These are phyloP conservation scores for Eupeodes latifasciatus DNA, from an alignment of 2,888 invertebrate genomes.

Conservation along the genomic window DNA sequence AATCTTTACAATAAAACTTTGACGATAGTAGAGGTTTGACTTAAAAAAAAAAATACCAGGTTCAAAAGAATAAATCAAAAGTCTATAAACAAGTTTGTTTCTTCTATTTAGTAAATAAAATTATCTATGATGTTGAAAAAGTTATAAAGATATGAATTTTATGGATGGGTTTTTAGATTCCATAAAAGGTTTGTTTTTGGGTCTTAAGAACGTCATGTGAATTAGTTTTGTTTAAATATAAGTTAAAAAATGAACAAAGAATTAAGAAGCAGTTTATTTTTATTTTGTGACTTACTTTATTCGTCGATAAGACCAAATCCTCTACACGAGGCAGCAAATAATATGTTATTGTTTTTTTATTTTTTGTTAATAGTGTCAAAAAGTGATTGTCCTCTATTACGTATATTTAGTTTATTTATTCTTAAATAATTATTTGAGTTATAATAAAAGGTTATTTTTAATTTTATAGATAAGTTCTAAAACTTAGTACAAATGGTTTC, in stretches of 20 bases:
- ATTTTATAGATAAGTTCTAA: not conserved
- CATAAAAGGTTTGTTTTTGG: not conserved
- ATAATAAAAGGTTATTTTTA: too few relatives aligned
- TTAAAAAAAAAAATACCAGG: not conserved
- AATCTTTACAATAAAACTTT: not conserved
- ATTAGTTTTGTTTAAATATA: not conserved
- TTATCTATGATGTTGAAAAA: not conserved
- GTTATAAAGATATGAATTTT: conserved; percentile 7
- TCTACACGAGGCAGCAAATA: not conserved
- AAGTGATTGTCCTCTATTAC: not conserved
- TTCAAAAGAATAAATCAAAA: conserved; percentile 5
- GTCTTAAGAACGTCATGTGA: too few relatives aligned
- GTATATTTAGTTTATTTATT: too few relatives aligned
- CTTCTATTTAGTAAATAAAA: not conserved
- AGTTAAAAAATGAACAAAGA: not conserved
- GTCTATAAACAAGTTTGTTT: not conserved
- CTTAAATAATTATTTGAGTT: too few relatives aligned
- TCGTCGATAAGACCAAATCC: not conserved
- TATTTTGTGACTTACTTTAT: not conserved
- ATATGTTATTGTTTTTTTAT: not conserved
- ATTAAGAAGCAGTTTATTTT: not conserved
- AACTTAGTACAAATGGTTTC: not conserved
- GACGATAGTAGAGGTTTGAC: not conserved
- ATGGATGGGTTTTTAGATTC: not conserved
- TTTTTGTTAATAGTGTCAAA: not conserved